A percentile compares a stretch with the other conserved stretches of the same genome.
Evolutionary conservation across 2,797 vertebrate species (phyloP).

Genomic region (Champsocephalus gunnari): DNA sequence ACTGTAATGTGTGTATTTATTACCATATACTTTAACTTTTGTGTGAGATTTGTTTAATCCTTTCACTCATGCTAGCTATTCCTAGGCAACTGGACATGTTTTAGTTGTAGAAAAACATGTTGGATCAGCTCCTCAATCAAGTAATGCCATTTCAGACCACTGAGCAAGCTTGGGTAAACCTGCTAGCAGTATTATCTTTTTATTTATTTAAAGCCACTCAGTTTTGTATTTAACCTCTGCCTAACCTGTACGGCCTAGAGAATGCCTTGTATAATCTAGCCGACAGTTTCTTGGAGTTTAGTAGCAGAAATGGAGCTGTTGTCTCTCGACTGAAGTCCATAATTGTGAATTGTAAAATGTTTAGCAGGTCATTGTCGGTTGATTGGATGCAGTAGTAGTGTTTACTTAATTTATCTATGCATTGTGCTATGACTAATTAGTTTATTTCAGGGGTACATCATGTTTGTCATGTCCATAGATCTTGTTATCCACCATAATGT

Average conservation of each 20-base stretch:
- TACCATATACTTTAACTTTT: constrained; percentile 42
- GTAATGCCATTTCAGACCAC: constrained; percentile 50
- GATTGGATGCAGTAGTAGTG: constrained; percentile 91
- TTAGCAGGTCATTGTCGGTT: constrained; percentile 82
- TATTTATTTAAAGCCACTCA: constrained; percentile 73
- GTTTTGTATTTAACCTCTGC: constrained; percentile 61
- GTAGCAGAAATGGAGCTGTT: constrained; percentile 66
- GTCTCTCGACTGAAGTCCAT: constrained; percentile 71
- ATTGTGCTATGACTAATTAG: constrained; percentile 88
- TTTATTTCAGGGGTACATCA: constrained; percentile 81
- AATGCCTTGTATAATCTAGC: constrained; percentile 58
- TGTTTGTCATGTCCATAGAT: constrained; percentile 67
- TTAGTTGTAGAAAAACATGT: constrained; percentile 32
- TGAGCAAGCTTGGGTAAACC: constrained; percentile 66
- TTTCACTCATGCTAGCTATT: constrained; percentile 35
- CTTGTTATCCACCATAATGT: constrained; percentile 44
- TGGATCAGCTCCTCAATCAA: constrained; percentile 42
- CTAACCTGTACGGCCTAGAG: constrained; percentile 63
- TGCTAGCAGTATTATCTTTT: constrained; percentile 78
- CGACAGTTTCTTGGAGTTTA: constrained; percentile 52
- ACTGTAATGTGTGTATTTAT: constrained; percentile 67
- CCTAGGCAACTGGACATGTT: constrained; percentile 38
- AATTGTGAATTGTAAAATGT: constrained; percentile 69
- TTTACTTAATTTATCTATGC: constrained; percentile 95
- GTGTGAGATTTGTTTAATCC: constrained; percentile 36